These are phyloP conservation scores for Oxyruncus cristatus DNA, from an alignment of 2,113 vertebrate species.

Conservation along the genomic window DNA sequence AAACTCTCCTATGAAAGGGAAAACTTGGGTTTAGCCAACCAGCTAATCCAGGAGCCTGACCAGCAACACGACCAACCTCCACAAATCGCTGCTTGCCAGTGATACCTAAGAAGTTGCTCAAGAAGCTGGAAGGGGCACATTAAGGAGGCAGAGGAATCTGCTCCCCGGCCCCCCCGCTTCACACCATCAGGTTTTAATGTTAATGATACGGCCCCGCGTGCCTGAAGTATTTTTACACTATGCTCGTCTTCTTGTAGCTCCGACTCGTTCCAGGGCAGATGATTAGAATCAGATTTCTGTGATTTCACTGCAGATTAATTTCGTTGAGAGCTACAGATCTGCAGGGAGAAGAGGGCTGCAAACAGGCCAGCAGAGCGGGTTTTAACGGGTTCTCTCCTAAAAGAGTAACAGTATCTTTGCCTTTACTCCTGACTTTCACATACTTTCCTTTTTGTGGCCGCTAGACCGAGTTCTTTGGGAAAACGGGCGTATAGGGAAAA, in stretches of 20 bases:
- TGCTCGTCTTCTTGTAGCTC: background rate
- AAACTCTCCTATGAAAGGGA: background rate
- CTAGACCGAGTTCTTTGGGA: background rate
- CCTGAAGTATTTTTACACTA: background rate
- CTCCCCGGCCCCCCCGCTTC: background rate
- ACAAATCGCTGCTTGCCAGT: background rate
- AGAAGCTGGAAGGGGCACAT: background rate
- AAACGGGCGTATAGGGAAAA: background rate
- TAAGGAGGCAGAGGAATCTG: background rate
- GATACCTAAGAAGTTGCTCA: background rate
- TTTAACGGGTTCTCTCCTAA: background rate
- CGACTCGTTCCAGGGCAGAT: background rate
- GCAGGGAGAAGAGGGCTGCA: background rate
- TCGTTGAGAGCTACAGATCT: background rate
- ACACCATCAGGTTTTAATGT: conserved; percentile 28
- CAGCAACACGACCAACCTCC: background rate
- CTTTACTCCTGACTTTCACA: background rate
- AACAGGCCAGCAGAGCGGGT: background rate
- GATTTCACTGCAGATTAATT: conserved; percentile 60
- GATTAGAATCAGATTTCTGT: conserved; percentile 58
- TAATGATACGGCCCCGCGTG: background rate
- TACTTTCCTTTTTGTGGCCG: background rate
- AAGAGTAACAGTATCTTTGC: background rate
- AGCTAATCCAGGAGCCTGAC: background rate
- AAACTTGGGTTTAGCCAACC: background rate